These are phyloP conservation scores for Chloroclystis v-ata DNA, from an alignment of 2,888 invertebrate species.

Conservation along the genomic window DNA sequence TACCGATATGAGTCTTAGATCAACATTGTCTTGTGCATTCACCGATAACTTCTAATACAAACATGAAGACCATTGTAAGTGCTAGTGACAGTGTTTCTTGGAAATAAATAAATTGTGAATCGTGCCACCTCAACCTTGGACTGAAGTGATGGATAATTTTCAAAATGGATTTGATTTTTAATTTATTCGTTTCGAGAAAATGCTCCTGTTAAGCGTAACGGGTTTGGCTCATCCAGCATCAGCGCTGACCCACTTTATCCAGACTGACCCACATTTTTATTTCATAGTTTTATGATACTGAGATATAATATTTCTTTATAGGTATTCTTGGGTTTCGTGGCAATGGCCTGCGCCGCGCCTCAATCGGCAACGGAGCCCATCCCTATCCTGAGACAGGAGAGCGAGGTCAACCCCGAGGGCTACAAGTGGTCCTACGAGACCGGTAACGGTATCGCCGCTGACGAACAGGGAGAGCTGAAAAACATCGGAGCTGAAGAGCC, in stretches of 20 bases:
- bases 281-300: no score
- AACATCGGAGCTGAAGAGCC: conserved; percentile 75
- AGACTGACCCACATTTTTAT: no score
- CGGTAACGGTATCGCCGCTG: conserved; percentile 80
- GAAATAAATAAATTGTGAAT: conserved; percentile 24
- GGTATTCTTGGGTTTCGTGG: conserved; percentile 60
- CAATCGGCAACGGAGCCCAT: conserved; percentile 56
- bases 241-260: no score
- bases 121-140: conserved; percentile 22
- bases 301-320: conserved; percentile 38
- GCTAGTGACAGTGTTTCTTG: conserved; percentile 51
- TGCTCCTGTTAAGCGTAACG: no score
- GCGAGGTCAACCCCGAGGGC: conserved; percentile 78
- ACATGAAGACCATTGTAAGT: conserved; percentile 74
- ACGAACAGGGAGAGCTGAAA: conserved; percentile 76
- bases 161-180: not conserved
- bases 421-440: conserved; percentile 79
- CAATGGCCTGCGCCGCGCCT: conserved; percentile 60
- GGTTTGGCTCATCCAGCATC: no score
- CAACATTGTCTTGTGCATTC: conserved; percentile 71
- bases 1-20: conserved; percentile 67
- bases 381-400: conserved; percentile 75
- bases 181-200: no score
- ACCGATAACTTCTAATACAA: conserved; percentile 58
- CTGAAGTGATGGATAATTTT: conserved; percentile 14